Evolutionary conservation across 2,113 vertebrate species (phyloP), one percentile per base, ranked within the genome.

Genomic region (Rhadina sibilatrix): DNA sequence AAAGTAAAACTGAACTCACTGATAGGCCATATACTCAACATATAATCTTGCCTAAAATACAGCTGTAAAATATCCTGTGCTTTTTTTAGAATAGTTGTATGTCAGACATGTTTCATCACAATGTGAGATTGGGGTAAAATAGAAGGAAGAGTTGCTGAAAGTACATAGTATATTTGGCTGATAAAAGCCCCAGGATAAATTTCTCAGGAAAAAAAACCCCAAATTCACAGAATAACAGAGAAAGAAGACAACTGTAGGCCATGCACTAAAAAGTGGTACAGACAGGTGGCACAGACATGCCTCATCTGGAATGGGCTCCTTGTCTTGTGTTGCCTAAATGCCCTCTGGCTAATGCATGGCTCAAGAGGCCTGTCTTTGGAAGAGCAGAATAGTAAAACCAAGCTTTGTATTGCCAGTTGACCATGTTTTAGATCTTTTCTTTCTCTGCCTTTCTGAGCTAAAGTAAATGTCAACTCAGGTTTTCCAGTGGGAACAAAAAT

Each of bases 1-100:
- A 85, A 95, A 92, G 78, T 64, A 59, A 83, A 78, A 25, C 59
- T 56, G 59, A 95, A 97, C 35, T 65, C 30, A 65, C 27, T 83
- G 20, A 15, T 87, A 89, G 60, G 82, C 86, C 15, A 3, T 71
- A 21, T 88, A 66, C 52, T 72, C 94, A 79, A 83, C 76, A 91
- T 40, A 77, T 10, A 56, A 42, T 30, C 25, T 86, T 95, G 40
- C 52, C 63, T 72, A 84, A 65, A 95, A 94, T 52, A 93, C 25
- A 93, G 13, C 86, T 83, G 60, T 76, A 89, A 96, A 97, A 61
- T 57, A 87, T 25, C 10, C 4, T 21, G 23, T 74, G 42, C 47
- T 75, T 81, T 9, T 66, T 47, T 72, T 61, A 46, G 64, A 75
- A 40, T 14, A 56, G 46, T 30, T 89, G 33, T 27, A 20, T 66